Evolutionary conservation across 2,113 vertebrate genomes (phyloP), one percentile per base, ranked within the genome.

Genomic region (Sciurus niger): DNA sequence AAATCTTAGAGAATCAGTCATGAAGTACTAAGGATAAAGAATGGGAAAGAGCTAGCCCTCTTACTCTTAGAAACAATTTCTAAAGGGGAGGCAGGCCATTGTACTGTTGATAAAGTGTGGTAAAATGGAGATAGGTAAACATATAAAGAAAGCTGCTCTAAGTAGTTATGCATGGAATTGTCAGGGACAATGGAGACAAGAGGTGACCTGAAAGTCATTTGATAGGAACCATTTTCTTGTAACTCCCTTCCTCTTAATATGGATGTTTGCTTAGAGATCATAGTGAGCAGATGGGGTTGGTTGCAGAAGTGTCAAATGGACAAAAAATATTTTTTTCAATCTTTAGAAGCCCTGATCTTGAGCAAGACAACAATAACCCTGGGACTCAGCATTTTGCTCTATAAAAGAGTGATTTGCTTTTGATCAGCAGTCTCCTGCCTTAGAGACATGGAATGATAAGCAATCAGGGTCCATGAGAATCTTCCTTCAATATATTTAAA

Each of bases 401-500:
- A 8, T 68, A 51, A 93, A 67, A 86, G 32, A 87, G 43, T 40
- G 68, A 8, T 9, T 58, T 73, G 70, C 93, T 40, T 78, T 34
- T 67, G 22, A 53, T 74, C 22, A 22, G 40, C 4, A 78, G 58
- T 67, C 79, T 84, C 24, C 34, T 70, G 5, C 16, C 34, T 85
- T 30, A 70, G 73, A 78, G 55, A 93, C 65, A 84, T 34, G 40
- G 14, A 25, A 60, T 43, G 51, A 63, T 22, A 93, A 77, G 30
- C 20, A 46, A 58, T 77, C 85, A 77, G 68, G 20, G n/a, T 11
- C 22, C 4, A 0, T 17, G 83, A 92, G 73, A 76, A 68, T 40
- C 83, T 22, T 77, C 84, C 89, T 83, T 70, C 5, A 80, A 43
- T 37, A 76, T 86, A 76, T 76, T 70, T 90, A 95, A 63, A 93